Evolutionary conservation across 2,888 invertebrate species (phyloP).

Genomic region (Chydorus sphaericus): DNA sequence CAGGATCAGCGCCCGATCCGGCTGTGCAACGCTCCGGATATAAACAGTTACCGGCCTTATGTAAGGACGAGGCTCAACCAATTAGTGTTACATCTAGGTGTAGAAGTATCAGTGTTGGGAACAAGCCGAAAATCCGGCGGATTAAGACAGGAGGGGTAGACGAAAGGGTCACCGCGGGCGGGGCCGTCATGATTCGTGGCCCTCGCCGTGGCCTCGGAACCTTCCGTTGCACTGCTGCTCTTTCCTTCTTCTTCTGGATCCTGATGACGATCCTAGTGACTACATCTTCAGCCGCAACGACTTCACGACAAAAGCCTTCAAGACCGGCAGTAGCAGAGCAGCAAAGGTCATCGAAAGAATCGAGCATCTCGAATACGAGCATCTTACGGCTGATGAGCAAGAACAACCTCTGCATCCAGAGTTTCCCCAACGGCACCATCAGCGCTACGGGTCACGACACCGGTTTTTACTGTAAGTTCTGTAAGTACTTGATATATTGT

Average conservation of each 20-base stretch:
- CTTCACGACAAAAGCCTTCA: neutral
- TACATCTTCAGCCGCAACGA: neutral
- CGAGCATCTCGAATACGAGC: neutral
- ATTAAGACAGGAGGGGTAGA: too few relatives aligned
- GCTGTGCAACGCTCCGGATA: too few relatives aligned
- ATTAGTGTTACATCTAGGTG: too few relatives aligned
- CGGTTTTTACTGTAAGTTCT: conserved; percentile 13
- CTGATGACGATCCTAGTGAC: conserved; percentile 6
- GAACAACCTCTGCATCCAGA: conserved; percentile 12
- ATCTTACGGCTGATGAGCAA: conserved; percentile 12
- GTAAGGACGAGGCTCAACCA: too few relatives aligned
- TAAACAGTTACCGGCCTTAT: too few relatives aligned
- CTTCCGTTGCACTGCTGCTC: conserved; percentile 11
- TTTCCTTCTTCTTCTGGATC: conserved; percentile 2
- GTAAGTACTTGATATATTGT: too few relatives aligned
- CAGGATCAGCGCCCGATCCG: too few relatives aligned
- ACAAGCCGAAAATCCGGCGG: too few relatives aligned
- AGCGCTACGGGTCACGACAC: conserved; percentile 8
- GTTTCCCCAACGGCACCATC: conserved; percentile 15
- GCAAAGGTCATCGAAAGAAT: neutral
- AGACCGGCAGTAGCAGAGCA: neutral
- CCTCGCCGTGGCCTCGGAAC: conserved; percentile 15
- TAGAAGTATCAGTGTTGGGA: too few relatives aligned
- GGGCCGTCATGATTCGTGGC: conserved; percentile 16
- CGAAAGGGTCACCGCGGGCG: conserved; percentile 7